Evolutionary conservation across 2,797 vertebrate genomes (phyloP).

Genomic region (Sebastes kiyomatsui): DNA sequence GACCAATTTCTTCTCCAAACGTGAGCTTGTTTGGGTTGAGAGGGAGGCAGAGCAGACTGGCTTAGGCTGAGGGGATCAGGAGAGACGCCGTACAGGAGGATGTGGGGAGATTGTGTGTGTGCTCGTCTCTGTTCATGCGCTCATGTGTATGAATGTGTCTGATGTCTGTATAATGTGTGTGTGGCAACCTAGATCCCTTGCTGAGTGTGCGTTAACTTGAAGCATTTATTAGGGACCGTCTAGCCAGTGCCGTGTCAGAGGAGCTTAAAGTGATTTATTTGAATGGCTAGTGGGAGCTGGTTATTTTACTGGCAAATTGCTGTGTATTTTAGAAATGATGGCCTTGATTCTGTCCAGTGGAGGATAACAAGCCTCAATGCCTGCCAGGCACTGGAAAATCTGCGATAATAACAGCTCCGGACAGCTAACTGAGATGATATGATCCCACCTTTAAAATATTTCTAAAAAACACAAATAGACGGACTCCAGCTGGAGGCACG

Average conservation of each 20-base stretch:
- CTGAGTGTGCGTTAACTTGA: conserved; percentile 59
- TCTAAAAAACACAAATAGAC: conserved; percentile 13
- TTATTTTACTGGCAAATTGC: conserved; percentile 74
- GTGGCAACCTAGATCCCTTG: conserved; percentile 49
- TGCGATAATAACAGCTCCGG: conserved; percentile 39
- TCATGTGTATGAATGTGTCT: conserved; percentile 60
- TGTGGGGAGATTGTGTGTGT: conserved; percentile 42
- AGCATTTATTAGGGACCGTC: conserved; percentile 71
- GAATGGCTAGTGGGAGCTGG: conserved; percentile 52
- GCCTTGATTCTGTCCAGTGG: conserved; percentile 54
- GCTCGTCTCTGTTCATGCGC: conserved; percentile 39
- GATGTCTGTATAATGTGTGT: conserved; percentile 51
- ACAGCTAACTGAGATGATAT: conserved; percentile 5
- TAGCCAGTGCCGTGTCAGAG: conserved; percentile 56
- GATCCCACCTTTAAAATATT: conserved; percentile 30
- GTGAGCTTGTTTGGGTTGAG: conserved; percentile 70
- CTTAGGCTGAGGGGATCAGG: conserved; percentile 70
- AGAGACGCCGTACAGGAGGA: conserved; percentile 69
- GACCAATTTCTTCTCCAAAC: conserved; percentile 72
- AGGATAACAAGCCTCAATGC: conserved; percentile 47
- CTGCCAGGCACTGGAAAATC: conserved; percentile 26
- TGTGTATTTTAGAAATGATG: conserved; percentile 72
- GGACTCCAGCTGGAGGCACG: neutral
- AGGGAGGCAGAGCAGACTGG: conserved; percentile 65
- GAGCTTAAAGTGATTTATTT: conserved; percentile 71